Conservation (phyloP, 2,113 vertebrate genomes). For the Cavia porcellus region DNA sequence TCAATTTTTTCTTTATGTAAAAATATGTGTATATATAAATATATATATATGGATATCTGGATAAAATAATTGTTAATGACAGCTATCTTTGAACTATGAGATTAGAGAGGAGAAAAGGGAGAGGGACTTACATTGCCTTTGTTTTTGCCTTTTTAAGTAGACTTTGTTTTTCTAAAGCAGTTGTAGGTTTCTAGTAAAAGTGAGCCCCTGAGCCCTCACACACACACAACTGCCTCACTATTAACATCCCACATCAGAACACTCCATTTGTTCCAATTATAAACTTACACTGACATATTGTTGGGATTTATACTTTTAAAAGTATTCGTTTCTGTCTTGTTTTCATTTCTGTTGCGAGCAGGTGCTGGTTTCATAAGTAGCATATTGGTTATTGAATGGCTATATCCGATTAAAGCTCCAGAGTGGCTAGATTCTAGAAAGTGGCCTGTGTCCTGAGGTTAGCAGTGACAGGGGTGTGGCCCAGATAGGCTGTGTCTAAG, state of each 20-base stretch:
- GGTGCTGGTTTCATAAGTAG: neutral
- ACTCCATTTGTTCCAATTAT: neutral
- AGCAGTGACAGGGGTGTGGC: neutral
- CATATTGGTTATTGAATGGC: neutral
- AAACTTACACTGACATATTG: neutral
- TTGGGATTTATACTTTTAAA: neutral
- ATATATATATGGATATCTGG: neutral
- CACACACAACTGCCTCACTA: neutral
- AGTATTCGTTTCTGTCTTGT: neutral
- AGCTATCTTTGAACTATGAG: neutral
- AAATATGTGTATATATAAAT: neutral
- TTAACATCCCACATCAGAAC: neutral
- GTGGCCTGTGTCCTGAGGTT: neutral
- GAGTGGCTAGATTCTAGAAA: neutral
- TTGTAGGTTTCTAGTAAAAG: neutral
- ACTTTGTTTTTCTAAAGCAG: neutral
- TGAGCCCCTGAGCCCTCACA: fast-evolving
- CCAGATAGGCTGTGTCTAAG: neutral
- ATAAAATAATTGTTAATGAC: neutral
- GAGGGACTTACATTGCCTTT: neutral
- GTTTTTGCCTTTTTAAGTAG: neutral
- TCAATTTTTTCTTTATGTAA: neutral
- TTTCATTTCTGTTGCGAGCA: neutral
- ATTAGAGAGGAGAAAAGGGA: neutral
- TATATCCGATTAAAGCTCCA: neutral